Conservation (phyloP, 2,797 vertebrate species). For the Gadopsis marmoratus region DNA sequence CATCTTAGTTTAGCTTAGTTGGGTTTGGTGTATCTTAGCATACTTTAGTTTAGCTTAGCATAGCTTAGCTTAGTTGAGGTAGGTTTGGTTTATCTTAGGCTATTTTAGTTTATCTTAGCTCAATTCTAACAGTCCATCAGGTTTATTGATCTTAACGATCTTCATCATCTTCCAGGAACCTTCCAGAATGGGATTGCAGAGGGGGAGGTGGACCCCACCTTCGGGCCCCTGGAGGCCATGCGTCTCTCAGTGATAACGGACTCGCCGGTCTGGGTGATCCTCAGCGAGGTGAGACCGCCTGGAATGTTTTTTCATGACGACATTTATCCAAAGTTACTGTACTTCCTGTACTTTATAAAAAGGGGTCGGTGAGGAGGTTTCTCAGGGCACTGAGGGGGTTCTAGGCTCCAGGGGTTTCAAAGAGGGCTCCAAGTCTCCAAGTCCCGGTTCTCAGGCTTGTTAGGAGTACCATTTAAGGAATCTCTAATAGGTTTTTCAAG, state of each 20-base stretch:
- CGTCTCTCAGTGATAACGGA: slow-evolving; percentile 93
- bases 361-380: not conserved
- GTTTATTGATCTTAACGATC: slow-evolving; percentile 11
- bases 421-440: no score
- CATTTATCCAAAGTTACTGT: not conserved
- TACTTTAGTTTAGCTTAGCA: not conserved
- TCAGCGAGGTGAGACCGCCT: slow-evolving; percentile 89
- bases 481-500: not conserved
- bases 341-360: not conserved
- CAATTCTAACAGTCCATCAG: not conserved
- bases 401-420: not conserved
- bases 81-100: not conserved
- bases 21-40: not conserved
- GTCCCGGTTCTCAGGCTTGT: not conserved
- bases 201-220: slow-evolving; percentile 93
- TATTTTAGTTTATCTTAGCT: not conserved
- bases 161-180: slow-evolving; percentile 81
- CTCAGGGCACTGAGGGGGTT: not conserved
- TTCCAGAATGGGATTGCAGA: slow-evolving; percentile 95
- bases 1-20: not conserved
- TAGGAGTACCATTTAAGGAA: not conserved
- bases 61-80: not conserved
- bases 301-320: not conserved
- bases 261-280: slow-evolving; percentile 97
- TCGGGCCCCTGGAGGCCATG: slow-evolving; percentile 95